Conservation (phyloP, 2,888 invertebrate genomes). For the Omphaloscelis lunosa region DNA sequence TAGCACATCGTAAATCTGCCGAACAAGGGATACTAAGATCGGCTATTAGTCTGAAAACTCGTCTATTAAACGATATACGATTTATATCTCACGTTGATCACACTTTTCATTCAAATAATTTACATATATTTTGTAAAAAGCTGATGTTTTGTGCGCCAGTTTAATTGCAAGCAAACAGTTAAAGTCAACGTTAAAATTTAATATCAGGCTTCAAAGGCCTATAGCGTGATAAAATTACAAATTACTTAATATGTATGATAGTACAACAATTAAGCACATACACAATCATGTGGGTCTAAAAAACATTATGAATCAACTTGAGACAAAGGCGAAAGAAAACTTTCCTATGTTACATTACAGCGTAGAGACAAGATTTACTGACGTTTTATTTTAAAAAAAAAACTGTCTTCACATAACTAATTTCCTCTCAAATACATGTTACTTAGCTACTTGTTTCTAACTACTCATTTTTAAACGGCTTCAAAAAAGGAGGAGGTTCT, state of each 20-base stretch:
- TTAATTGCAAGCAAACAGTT: not conserved
- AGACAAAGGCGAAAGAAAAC: not conserved
- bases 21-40: constrained; percentile 74
- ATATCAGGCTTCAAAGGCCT: too few species aligned
- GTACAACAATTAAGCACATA: too few species aligned
- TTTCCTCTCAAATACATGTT: not conserved
- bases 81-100: constrained; percentile 41
- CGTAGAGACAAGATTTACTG: not conserved
- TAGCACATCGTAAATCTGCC: constrained; percentile 83
- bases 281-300: not conserved
- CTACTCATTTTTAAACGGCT: too few species aligned
- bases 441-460: constrained; percentile 6
- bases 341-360: not conserved
- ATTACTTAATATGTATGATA: too few species aligned
- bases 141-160: not conserved
- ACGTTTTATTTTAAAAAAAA: too few species aligned
- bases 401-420: not conserved
- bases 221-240: too few species aligned
- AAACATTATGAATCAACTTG: not conserved
- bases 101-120: constrained; percentile 18
- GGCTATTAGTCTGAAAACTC: constrained; percentile 75
- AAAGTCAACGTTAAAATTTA: not conserved
- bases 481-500: too few species aligned
- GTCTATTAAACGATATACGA: constrained; percentile 69
- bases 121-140: not conserved